Base-by-base conservation (phyloP, 2,797 vertebrate genomes). In the Muscicapa striata region DNA sequence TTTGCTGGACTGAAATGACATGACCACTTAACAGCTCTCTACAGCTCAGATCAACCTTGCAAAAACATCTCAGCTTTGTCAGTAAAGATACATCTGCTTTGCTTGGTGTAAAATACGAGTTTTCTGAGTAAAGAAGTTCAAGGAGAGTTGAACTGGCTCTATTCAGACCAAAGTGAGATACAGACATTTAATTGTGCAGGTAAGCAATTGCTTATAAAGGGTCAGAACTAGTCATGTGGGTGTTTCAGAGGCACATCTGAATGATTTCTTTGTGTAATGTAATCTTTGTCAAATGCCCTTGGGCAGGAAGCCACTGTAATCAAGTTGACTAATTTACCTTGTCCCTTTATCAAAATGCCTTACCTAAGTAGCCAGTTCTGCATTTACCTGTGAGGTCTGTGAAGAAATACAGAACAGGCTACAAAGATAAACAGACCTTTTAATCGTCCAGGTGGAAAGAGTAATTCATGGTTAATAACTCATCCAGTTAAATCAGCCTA, bases 191-290 rank as follows among this genome's bases (percentile, higher is more conserved):
- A 90, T 81, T 91, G 79, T 84, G 79, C 30, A 48, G 55, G 83
- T 95, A 97, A 97, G 97, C 88, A 95, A 95, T 93, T 96, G 95
- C 66, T 87, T 91, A 90, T 94, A 94, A 94, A 93, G 74, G 26
- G 41, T 94, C 88, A 54, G 19, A 54, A 77, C 22, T 80, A 96
- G 97, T 84, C 96, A 85, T 89, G 58, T 75, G 90, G 66, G 92
- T 92, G 62, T 95, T 96, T 72, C 91, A 93, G 74, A 96, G 68
- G 89, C 92, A 74, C 78, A 77, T 94, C 85, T 96, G 97, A 98
- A 97, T 97, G 90, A 88, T 93, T 96, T 88, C 97, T 98, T 98
- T 98, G 97, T 97, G 90, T 88, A 97, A 95, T 3, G n/a, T 87
- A 97, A 97, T 97, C 97, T 94, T 57, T 93, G 82, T 85, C 83